Evolutionary conservation across 1,140 invertebrate genomes (phyloP).

Genomic region (Aphaenogaster rudis): DNA sequence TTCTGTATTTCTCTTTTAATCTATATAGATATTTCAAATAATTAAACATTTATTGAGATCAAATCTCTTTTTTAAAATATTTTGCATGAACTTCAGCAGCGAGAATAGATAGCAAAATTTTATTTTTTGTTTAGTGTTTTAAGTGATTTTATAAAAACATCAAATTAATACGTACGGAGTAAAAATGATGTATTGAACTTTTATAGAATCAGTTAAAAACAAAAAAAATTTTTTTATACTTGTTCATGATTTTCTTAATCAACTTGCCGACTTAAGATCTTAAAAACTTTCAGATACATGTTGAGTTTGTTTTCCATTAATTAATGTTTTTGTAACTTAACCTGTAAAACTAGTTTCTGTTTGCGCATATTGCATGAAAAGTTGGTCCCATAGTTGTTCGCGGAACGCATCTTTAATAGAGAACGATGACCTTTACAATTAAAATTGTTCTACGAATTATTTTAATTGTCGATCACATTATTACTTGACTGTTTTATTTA

Average conservation of each 20-base stretch:
- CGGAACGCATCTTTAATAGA: not conserved
- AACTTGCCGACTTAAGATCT: slow-evolving; percentile 1
- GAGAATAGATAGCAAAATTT: not conserved
- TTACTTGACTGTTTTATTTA: not conserved
- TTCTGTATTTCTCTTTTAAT: not conserved
- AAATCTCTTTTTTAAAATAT: not conserved
- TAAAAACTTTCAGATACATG: not conserved
- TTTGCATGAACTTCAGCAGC: not conserved
- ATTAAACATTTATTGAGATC: not conserved
- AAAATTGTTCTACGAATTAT: not conserved
- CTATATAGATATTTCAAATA: not conserved
- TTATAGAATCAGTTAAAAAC: not conserved
- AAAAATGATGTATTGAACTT: not conserved
- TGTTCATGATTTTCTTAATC: not conserved
- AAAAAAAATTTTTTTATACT: not conserved
- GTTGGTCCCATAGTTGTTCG: not conserved
- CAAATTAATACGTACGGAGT: not conserved
- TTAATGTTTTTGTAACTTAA: slow-evolving; percentile 7
- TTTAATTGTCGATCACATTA: not conserved
- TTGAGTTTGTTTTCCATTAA: not conserved
- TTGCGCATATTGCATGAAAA: slow-evolving; percentile 1
- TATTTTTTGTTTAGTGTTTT: not conserved
- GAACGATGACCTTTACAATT: not conserved
- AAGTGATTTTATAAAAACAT: not conserved
- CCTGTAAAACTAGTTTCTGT: not conserved